Evolutionary conservation across 2,113 vertebrate genomes (phyloP), one percentile per base, ranked within the genome.

Genomic region (Phaethornis superciliosus): DNA sequence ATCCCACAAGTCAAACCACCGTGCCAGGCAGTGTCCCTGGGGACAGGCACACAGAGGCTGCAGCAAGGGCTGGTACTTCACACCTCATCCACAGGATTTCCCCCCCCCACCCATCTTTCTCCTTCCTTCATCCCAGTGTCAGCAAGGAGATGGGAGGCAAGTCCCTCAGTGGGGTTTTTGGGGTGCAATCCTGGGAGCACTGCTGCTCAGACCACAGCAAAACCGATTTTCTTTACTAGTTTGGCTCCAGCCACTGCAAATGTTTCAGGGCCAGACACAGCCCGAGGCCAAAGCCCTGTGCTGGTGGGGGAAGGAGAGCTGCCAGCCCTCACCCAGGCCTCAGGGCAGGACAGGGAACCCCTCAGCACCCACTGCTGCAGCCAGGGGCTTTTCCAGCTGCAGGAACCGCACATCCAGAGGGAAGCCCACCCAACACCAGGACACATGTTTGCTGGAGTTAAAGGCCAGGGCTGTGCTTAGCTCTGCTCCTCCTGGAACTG

Each of bases 11-110:
- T 35, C n/a, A 49, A 71, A 54, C 10, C 40, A 65, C 12, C 46
- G 12, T 40, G 40, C 62, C 65, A 62, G 30, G 4, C 0, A 0
- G 54, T 8, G 59, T 20, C 74, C 59, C 74, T 3, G 8, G 74
- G 49, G 68, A 63, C 1, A 0, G 32, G 15, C 2, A 0, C 10
- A 13, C 18, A n/a, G 0, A 3, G 42, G 6, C 32, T 10, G 6
- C 56, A 55, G 42, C 21, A 19, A 32, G 7, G 33, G 27, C 67
- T 72, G 40, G 30, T 54, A 26, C 13, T 55, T 14, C 26, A 35
- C 7, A 10, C 33, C 33, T 49, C 44, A 12, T 4, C 37, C 10
- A 15, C 47, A 22, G 54, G 68, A 44, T 37, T 56, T 86, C 2
- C 3, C 30, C 33, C 30, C 12, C 4, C 20, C 20, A 54, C 9